Conservation (phyloP, 1,140 invertebrate species). For the Drosophila tropicalis region DNA sequence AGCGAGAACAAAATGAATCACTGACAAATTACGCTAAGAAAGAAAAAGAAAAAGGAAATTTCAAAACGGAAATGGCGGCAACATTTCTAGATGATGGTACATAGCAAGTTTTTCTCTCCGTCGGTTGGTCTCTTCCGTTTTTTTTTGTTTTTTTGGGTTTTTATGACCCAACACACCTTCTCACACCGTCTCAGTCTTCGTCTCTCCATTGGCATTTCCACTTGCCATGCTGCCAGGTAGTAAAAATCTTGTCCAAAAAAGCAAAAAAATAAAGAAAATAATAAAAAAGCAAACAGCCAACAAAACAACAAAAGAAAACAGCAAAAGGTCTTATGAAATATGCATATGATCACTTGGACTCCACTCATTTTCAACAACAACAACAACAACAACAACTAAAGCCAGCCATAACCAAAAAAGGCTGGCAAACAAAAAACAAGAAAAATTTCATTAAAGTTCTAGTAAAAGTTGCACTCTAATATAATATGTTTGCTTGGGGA, state of each 20-base stretch:
- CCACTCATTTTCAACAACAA: conserved; percentile 15
- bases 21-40: conserved; percentile 76
- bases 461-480: conserved; percentile 41
- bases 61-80: conserved; percentile 67
- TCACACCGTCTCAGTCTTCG: neutral
- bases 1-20: conserved; percentile 66
- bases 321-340: conserved; percentile 76
- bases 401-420: conserved; percentile 12
- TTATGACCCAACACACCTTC: conserved; percentile 40
- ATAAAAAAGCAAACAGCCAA: conserved; percentile 14
- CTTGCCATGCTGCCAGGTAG: conserved; percentile 37
- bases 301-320: conserved; percentile 1
- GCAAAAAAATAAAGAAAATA: conserved; percentile 36
- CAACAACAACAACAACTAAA: conserved; percentile 1
- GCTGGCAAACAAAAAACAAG: neutral
- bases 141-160: conserved; percentile 38
- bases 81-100: conserved; percentile 27
- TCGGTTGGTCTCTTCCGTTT: conserved; percentile 10
- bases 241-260: conserved; percentile 68
- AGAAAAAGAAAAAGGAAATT: conserved; percentile 63
- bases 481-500: conserved; percentile 64
- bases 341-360: conserved; percentile 74
- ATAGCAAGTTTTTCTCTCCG: neutral
- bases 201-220: conserved; percentile 26
- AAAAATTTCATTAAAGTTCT: conserved; percentile 69